phyloP scores from a whole-genome alignment of 2,797 vertebrate species.

The Nyctibius grandis region DNA sequence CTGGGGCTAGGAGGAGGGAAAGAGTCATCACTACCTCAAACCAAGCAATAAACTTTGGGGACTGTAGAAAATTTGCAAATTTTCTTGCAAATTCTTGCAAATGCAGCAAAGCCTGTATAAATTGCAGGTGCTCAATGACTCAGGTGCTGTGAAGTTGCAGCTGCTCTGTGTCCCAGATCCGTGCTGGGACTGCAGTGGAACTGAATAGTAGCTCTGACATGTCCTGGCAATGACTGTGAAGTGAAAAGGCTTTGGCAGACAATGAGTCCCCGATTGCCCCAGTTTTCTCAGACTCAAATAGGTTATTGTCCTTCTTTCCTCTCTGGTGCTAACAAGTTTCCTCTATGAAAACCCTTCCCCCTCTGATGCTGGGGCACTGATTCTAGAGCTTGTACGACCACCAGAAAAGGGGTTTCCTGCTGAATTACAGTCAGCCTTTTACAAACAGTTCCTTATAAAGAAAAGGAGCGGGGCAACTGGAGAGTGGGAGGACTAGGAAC shows the following conservation, averaged over 20 bases:
- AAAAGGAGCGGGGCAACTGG: neutral
- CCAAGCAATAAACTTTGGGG: neutral
- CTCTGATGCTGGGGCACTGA: neutral
- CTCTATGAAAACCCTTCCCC: neutral
- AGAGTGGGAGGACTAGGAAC: neutral
- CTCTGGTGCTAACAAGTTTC: slow-evolving; percentile 12
- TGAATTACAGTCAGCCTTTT: neutral
- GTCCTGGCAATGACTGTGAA: slow-evolving; percentile 3
- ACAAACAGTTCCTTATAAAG: neutral
- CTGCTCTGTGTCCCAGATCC: neutral
- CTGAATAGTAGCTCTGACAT: neutral
- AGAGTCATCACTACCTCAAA: neutral
- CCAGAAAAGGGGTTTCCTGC: neutral
- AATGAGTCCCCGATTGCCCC: neutral
- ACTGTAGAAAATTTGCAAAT: neutral
- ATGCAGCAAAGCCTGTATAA: neutral
- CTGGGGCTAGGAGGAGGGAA: neutral
- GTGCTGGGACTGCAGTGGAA: neutral
- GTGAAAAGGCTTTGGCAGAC: slow-evolving; percentile 41
- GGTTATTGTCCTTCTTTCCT: slow-evolving; percentile 46
- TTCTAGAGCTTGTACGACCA: neutral
- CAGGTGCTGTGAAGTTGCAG: neutral
- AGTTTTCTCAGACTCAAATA: slow-evolving; percentile 51
- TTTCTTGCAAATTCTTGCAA: neutral
- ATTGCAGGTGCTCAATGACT: neutral